Evolutionary conservation across 2,797 vertebrate species (phyloP).

Genomic region (Odontamblyopus lacepedii): DNA sequence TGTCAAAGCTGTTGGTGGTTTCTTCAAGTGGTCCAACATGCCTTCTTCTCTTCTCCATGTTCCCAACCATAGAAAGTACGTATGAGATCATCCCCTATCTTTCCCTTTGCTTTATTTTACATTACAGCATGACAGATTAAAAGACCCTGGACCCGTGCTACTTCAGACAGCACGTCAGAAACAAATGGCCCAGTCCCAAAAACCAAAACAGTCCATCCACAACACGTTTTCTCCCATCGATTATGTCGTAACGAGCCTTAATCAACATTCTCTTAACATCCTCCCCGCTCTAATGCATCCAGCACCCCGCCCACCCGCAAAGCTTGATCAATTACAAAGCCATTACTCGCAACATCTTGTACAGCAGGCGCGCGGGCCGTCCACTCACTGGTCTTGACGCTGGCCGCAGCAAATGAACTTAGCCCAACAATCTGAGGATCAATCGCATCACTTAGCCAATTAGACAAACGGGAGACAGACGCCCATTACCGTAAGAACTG

Average conservation of each 20-base stretch:
- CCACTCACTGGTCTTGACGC: constrained; percentile 54
- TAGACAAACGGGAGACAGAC: constrained; percentile 81
- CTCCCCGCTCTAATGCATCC: constrained; percentile 65
- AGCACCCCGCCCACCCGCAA: constrained; percentile 57
- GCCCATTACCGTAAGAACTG: constrained; percentile 76
- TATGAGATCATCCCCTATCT: constrained; percentile 30
- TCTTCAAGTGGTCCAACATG: not conserved
- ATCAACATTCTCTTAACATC: constrained; percentile 70
- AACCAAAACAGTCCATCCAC: constrained; percentile 25
- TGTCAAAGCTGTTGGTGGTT: constrained; percentile 17
- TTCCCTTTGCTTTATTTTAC: constrained; percentile 23
- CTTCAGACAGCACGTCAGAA: constrained; percentile 38
- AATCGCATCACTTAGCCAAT: constrained; percentile 84
- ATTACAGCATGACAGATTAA: constrained; percentile 26
- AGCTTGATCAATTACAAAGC: constrained; percentile 72
- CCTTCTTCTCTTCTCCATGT: constrained; percentile 12
- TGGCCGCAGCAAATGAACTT: constrained; percentile 74
- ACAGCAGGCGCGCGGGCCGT: constrained; percentile 51
- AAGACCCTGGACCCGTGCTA: constrained; percentile 28
- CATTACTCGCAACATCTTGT: constrained; percentile 67
- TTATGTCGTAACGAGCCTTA: constrained; percentile 67
- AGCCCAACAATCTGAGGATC: constrained; percentile 76
- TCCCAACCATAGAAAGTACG: constrained; percentile 22
- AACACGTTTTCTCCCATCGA: constrained; percentile 43
- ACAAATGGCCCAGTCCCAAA: constrained; percentile 30